Percentiles rank a stretch among this genome's conserved stretches.
These are phyloP conservation scores for Emmelina monodactyla DNA, from an alignment of 2,888 invertebrate species.

Conservation along the genomic window DNA sequence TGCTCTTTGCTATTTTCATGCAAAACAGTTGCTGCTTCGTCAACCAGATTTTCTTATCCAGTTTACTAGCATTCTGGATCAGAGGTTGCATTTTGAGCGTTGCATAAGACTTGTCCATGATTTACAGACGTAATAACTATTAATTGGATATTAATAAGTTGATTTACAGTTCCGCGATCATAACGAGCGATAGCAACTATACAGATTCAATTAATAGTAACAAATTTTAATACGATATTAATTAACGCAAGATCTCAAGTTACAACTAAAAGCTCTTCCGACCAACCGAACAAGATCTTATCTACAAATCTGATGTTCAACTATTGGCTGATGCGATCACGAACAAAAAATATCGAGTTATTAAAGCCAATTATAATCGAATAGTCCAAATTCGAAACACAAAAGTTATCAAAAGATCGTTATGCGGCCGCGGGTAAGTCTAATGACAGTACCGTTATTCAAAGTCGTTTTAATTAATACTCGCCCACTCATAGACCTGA, in stretches of 20 bases:
- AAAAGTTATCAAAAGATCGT: slow-evolving; percentile 49
- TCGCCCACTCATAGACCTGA: slow-evolving; percentile 39
- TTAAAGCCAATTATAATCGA: slow-evolving; percentile 33
- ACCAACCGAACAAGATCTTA: not conserved
- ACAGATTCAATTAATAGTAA: not conserved
- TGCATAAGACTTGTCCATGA: too few relatives aligned
- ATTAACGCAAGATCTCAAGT: not conserved
- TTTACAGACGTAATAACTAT: too few relatives aligned
- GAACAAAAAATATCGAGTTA: slow-evolving; percentile 23
- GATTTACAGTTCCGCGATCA: too few relatives aligned
- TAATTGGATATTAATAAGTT: too few relatives aligned
- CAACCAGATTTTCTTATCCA: too few relatives aligned
- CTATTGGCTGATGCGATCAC: not conserved
- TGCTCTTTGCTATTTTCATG: too few relatives aligned
- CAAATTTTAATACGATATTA: slow-evolving; percentile 1
- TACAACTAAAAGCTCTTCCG: slow-evolving; percentile 1
- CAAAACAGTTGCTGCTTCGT: too few relatives aligned
- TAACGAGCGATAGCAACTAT: too few relatives aligned
- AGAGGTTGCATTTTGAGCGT: too few relatives aligned
- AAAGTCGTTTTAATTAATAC: slow-evolving; percentile 47
- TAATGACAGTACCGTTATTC: slow-evolving; percentile 35
- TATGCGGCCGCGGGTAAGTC: slow-evolving; percentile 29
- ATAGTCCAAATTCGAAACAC: slow-evolving; percentile 31
- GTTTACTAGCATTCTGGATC: too few relatives aligned
- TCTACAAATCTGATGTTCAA: slow-evolving; percentile 1